Conservation (phyloP, 2,888 invertebrate genomes). For the Sinhomidia bicolor region DNA sequence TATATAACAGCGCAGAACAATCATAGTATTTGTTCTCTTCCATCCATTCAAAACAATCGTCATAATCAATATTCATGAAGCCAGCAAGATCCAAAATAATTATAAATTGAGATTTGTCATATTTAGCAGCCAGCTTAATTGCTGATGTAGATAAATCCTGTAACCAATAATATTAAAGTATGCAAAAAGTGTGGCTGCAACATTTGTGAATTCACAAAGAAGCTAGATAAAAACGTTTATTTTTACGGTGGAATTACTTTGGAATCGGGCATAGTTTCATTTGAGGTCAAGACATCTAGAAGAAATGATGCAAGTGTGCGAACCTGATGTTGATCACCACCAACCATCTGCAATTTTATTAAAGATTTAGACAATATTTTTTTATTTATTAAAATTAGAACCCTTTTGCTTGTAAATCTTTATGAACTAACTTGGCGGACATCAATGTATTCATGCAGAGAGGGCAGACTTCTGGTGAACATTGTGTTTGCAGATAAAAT, state of each 20-base stretch:
- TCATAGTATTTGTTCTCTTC: slow-evolving; percentile 82
- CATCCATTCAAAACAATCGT: slow-evolving; percentile 82
- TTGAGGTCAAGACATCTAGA: slow-evolving; percentile 79
- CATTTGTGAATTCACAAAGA: too few species aligned
- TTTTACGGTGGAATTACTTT: slow-evolving; percentile 63
- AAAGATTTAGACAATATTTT: neutral
- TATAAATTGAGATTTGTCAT: slow-evolving; percentile 74
- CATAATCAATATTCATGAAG: slow-evolving; percentile 81
- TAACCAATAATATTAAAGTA: neutral
- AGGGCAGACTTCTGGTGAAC: slow-evolving; percentile 82
- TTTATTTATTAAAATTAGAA: too few species aligned
- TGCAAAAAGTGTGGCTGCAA: neutral
- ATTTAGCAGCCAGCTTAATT: slow-evolving; percentile 77
- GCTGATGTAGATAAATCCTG: slow-evolving; percentile 78
- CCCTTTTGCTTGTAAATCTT: too few species aligned
- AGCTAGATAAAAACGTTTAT: too few species aligned
- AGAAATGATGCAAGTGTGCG: slow-evolving; percentile 82
- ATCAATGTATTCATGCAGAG: slow-evolving; percentile 83
- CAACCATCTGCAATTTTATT: slow-evolving; percentile 49
- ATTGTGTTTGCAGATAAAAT: slow-evolving; percentile 82
- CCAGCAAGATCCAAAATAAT: slow-evolving; percentile 66
- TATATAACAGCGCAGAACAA: slow-evolving; percentile 82
- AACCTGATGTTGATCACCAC: slow-evolving; percentile 52
- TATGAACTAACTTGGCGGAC: slow-evolving; percentile 81
- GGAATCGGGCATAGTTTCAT: slow-evolving; percentile 81